A percentile compares a stretch with the other conserved stretches of the same genome.
These are phyloP conservation scores for Taphrorychus bicolor DNA, from an alignment of 2,888 invertebrate species.

Conservation along the genomic window DNA sequence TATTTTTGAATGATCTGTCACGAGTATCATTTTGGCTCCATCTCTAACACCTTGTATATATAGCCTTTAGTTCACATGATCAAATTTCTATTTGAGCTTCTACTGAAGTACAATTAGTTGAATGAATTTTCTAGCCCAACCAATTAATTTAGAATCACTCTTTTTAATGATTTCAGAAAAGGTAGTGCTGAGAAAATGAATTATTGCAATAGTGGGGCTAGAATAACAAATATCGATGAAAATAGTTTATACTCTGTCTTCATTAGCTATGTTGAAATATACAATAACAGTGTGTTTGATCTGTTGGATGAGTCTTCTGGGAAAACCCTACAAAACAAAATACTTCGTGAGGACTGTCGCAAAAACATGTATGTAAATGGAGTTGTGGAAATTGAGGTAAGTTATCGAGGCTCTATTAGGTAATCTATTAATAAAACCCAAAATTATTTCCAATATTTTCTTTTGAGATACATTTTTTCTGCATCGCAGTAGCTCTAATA, in stretches of 20 bases:
- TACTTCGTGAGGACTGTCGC: slow-evolving; percentile 84
- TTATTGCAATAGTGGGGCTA: slow-evolving; percentile 54
- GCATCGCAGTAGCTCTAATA: neutral
- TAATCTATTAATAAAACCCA: neutral
- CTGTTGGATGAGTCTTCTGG: slow-evolving; percentile 81
- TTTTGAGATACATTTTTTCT: neutral
- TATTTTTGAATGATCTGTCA: too few relatives aligned
- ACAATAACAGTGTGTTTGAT: slow-evolving; percentile 97
- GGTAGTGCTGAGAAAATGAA: slow-evolving; percentile 44
- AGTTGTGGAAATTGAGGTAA: slow-evolving; percentile 87
- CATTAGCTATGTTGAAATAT: slow-evolving; percentile 94
- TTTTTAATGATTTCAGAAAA: slow-evolving; percentile 36
- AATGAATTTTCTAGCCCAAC: too few relatives aligned
- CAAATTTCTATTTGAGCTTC: too few relatives aligned
- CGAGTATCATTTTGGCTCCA: too few relatives aligned
- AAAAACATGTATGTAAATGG: slow-evolving; percentile 95
- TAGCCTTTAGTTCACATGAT: too few relatives aligned
- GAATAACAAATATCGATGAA: slow-evolving; percentile 69
- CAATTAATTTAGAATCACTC: neutral
- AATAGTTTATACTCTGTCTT: slow-evolving; percentile 83
- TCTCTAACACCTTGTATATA: too few relatives aligned
- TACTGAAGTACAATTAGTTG: too few relatives aligned
- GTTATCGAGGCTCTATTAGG: too few relatives aligned
- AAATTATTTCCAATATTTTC: neutral
- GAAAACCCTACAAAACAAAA: slow-evolving; percentile 83